Conservation (phyloP, 2,888 invertebrate species). For the Microplitis deprimator region DNA sequence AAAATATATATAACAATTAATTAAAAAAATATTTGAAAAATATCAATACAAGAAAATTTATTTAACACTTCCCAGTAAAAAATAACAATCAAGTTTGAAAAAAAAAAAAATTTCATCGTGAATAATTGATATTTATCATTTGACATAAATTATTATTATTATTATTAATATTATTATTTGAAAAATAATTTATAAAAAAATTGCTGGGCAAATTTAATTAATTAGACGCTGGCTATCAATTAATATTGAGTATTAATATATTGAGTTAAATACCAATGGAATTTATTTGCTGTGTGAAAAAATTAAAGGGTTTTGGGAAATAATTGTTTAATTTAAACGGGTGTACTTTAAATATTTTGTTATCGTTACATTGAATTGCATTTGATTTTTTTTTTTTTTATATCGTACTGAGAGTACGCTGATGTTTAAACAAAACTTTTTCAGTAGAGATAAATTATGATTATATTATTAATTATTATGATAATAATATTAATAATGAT, state of each 20-base stretch:
- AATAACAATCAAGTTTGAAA: not conserved
- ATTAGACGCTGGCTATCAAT: too few relatives aligned
- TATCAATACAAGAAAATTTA: conserved; percentile 54
- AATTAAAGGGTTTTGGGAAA: too few relatives aligned
- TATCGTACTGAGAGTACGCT: not conserved
- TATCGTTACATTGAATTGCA: not conserved
- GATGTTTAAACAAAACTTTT: not conserved
- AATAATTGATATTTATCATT: not conserved
- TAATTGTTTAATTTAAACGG: too few relatives aligned
- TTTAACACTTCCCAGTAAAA: conserved; percentile 63
- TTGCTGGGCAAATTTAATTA: too few relatives aligned
- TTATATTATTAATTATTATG: not conserved
- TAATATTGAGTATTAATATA: too few relatives aligned
- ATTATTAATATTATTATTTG: too few relatives aligned
- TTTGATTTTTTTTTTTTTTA: not conserved
- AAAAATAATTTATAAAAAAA: too few relatives aligned
- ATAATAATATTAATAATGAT: not conserved
- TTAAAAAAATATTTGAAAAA: conserved; percentile 56
- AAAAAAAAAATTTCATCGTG: not conserved
- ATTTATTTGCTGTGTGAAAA: too few relatives aligned
- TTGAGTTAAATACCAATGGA: too few relatives aligned
- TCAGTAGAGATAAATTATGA: too few relatives aligned
- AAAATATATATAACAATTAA: conserved; percentile 53
- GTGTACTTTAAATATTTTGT: conserved; percentile 10
- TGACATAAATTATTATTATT: not conserved